Percentiles rank a stretch among this genome's conserved stretches.
These are phyloP conservation scores for Allophyes oxyacanthae DNA, from an alignment of 2,888 invertebrate genomes.

Conservation along the genomic window DNA sequence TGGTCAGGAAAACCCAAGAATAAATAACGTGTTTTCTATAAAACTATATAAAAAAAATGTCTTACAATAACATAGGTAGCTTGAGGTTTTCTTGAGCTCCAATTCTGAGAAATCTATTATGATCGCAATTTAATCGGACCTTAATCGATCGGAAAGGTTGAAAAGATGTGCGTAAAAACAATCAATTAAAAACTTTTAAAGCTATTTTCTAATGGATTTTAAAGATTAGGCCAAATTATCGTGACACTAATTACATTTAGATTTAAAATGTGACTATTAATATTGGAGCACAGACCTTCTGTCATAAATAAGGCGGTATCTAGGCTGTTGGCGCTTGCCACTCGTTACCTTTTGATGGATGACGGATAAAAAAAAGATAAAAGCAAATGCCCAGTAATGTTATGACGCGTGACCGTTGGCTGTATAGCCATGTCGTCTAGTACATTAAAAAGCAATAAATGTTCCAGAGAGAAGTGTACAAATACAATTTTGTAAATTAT, in stretches of 20 bases:
- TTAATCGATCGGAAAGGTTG: no score
- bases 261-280: constrained; percentile 46
- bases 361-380: constrained; percentile 75
- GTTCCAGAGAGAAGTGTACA: constrained; percentile 64
- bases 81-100: no score
- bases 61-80: no score
- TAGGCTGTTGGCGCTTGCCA: constrained; percentile 66
- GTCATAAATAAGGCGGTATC: constrained; percentile 47
- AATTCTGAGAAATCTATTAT: no score
- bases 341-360: constrained; percentile 72
- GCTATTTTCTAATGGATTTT: constrained; percentile 16
- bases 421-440: constrained; percentile 74
- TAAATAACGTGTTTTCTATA: no score
- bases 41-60: no score
- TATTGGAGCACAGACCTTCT: constrained; percentile 46
- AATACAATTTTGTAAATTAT: constrained; percentile 70
- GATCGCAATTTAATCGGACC: no score
- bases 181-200: constrained; percentile 11
- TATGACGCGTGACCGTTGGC: constrained; percentile 75
- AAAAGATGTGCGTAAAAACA: constrained; percentile 1
- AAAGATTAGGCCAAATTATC: constrained; percentile 43
- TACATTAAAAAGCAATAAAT: constrained; percentile 82
- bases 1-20: no score
- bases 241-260: constrained; percentile 37
- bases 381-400: constrained; percentile 68